phyloP scores from a whole-genome alignment of 2,113 vertebrate genomes.

The Nestor notabilis region DNA sequence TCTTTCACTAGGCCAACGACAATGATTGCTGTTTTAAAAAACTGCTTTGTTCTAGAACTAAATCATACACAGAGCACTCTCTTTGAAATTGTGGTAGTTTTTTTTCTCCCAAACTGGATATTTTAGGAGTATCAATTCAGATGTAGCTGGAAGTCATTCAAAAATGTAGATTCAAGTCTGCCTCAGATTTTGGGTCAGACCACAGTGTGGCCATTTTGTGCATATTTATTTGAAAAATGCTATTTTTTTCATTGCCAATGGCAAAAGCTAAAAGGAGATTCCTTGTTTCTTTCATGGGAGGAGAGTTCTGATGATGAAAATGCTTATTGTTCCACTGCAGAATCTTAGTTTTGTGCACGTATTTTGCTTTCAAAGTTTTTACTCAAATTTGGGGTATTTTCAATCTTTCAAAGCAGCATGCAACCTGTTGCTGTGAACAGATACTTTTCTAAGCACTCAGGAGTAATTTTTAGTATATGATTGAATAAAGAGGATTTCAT shows the following conservation, averaged over 20 bases:
- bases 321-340: neutral
- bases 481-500: neutral
- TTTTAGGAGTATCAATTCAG: constrained; percentile 44
- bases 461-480: neutral
- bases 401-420: neutral
- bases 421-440: neutral
- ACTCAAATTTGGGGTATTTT: neutral
- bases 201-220: constrained; percentile 14
- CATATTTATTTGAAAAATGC: constrained; percentile 33
- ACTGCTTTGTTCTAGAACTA: neutral
- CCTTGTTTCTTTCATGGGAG: constrained; percentile 51
- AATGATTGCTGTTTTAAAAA: neutral
- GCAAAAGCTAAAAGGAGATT: constrained; percentile 30
- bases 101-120: neutral
- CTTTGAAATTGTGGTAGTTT: neutral
- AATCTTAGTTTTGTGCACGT: constrained; percentile 11
- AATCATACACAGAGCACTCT: neutral
- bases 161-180: constrained; percentile 52
- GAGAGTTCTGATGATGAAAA: constrained; percentile 29
- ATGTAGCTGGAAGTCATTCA: constrained; percentile 46
- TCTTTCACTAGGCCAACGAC: neutral
- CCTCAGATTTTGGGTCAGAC: constrained; percentile 13
- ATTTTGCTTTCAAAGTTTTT: constrained; percentile 48
- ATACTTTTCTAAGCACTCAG: neutral
- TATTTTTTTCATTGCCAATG: constrained; percentile 14